phyloP scores from a whole-genome alignment of 2,797 vertebrate genomes.

The Sparidentex hasta region DNA sequence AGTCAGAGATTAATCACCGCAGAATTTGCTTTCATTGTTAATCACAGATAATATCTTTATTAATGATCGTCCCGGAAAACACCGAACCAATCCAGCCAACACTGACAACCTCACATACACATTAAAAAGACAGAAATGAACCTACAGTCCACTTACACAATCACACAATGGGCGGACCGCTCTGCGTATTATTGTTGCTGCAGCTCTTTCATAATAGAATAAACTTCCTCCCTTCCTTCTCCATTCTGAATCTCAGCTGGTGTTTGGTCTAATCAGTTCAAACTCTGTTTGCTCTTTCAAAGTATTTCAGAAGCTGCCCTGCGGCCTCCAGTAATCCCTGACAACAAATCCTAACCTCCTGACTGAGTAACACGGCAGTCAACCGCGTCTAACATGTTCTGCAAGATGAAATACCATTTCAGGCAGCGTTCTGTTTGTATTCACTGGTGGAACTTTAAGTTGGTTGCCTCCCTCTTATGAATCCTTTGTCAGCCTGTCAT shows the following conservation, averaged over 20 bases:
- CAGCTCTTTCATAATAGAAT: conserved; percentile 15
- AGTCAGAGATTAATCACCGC: too few species aligned
- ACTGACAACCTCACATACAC: background rate
- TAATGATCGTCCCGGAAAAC: too few species aligned
- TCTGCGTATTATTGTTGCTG: background rate
- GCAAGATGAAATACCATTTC: background rate
- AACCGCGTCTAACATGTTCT: background rate
- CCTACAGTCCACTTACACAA: background rate
- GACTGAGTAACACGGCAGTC: background rate
- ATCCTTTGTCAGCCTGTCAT: background rate
- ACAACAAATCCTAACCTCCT: conserved; percentile 12
- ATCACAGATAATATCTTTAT: too few species aligned
- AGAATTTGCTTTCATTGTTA: too few species aligned
- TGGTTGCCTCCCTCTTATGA: background rate
- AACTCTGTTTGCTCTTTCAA: background rate
- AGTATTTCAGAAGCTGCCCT: background rate
- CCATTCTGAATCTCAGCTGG: background rate
- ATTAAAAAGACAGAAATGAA: background rate
- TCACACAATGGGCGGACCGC: background rate
- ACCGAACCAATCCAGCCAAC: too few species aligned
- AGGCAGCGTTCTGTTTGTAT: background rate
- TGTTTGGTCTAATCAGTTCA: background rate
- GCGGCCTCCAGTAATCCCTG: background rate
- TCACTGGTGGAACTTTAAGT: background rate
- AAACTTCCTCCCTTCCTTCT: conserved; percentile 32